Percentiles rank a stretch among this genome's conserved stretches.
These are phyloP conservation scores for Sinocyclocheilus maitianheensis DNA, from an alignment of 2,113 vertebrate species.

Conservation along the genomic window DNA sequence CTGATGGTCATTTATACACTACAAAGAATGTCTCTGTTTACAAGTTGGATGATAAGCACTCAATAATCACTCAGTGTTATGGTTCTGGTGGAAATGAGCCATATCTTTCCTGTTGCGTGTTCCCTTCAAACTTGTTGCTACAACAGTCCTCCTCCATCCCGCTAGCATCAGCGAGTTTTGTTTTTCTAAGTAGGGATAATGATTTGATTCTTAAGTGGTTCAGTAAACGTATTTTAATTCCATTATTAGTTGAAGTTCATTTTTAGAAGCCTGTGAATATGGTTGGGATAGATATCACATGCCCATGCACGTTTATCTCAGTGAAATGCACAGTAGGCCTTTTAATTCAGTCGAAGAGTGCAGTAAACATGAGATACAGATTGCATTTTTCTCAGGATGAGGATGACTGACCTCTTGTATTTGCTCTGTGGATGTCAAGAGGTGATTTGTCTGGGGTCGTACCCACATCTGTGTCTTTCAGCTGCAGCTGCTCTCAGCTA, in stretches of 20 bases:
- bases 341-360: not conserved
- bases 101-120: conserved; percentile 21
- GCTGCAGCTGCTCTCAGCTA: conserved; percentile 38
- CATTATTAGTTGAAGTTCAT: not conserved
- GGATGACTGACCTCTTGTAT: not conserved
- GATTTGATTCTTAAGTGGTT: not conserved
- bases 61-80: not conserved
- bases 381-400: not conserved
- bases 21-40: conserved; percentile 35
- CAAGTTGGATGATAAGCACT: not conserved
- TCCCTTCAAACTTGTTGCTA: not conserved
- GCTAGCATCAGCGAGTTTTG: not conserved
- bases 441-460: not conserved
- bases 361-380: conserved; percentile 4
- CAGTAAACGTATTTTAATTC: conserved; percentile 11
- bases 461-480: not conserved
- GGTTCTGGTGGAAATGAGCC: conserved; percentile 14
- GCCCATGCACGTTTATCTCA: not conserved
- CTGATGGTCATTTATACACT: conserved; percentile 28
- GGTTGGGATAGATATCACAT: conserved; percentile 4
- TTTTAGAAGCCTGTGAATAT: not conserved
- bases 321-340: not conserved
- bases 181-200: not conserved
- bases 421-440: not conserved
- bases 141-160: not conserved